Conservation (phyloP, 2,797 vertebrate genomes). For the Eremophila alpestris region DNA sequence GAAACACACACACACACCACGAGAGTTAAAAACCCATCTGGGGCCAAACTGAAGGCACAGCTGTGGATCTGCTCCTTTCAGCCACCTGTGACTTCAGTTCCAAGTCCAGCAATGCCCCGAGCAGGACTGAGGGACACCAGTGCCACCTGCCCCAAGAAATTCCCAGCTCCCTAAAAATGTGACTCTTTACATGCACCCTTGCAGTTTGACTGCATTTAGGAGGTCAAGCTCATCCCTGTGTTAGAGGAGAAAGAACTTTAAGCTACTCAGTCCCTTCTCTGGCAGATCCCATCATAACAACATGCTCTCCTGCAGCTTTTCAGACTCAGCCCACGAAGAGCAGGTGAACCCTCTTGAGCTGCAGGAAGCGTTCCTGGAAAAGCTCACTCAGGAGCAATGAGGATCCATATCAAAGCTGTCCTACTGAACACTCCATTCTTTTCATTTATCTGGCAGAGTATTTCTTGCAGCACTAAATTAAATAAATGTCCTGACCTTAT, state of each 20-base stretch:
- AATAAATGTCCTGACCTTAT: slow-evolving; percentile 34
- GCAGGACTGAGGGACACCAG: not conserved
- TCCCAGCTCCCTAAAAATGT: not conserved
- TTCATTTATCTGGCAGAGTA: not conserved
- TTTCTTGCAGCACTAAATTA: not conserved
- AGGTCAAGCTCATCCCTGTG: not conserved
- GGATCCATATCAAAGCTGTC: slow-evolving; percentile 6
- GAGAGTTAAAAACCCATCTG: not conserved
- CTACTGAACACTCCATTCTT: not conserved
- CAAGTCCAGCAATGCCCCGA: not conserved
- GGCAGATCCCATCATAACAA: not conserved
- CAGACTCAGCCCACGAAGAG: not conserved
- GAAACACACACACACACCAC: too few species aligned
- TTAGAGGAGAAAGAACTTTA: not conserved
- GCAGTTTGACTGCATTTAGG: not conserved
- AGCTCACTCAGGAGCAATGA: not conserved
- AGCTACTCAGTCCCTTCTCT: not conserved
- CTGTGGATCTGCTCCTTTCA: not conserved
- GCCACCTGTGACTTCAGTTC: not conserved
- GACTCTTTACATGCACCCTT: fast-evolving
- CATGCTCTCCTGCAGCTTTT: not conserved
- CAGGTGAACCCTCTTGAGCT: not conserved
- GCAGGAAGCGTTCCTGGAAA: not conserved
- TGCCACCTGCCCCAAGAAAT: not conserved
- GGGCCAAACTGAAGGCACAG: not conserved